Conservation (phyloP, 92 coral and sea anemone genomes). For the Bergia puertoricense region DNA sequence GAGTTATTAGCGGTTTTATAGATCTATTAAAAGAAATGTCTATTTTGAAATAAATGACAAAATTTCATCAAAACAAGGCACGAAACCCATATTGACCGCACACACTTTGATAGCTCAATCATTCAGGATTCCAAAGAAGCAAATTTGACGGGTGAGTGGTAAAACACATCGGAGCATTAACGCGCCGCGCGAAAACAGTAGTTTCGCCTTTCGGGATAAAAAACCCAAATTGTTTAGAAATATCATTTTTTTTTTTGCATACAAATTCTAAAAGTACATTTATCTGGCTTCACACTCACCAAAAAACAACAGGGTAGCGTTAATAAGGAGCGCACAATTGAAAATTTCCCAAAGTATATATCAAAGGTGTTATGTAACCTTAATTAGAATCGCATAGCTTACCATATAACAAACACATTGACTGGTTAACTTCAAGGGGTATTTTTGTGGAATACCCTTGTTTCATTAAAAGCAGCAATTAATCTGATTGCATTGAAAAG, state of each 20-base stretch:
- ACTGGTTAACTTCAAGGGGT: background rate
- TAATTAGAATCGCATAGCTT: background rate
- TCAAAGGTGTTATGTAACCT: too few relatives aligned
- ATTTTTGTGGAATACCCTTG: constrained; percentile 7
- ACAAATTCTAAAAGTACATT: background rate
- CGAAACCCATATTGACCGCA: too few relatives aligned
- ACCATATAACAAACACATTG: background rate
- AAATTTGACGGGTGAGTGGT: background rate
- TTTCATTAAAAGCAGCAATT: background rate
- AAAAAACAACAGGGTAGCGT: background rate
- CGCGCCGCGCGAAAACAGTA: background rate
- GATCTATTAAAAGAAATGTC: background rate
- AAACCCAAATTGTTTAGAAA: background rate
- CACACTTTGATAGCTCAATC: background rate
- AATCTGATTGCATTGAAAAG: too few relatives aligned
- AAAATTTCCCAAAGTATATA: background rate
- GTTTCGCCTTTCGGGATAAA: background rate
- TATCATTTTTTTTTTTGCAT: background rate
- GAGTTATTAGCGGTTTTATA: background rate
- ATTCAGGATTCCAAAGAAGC: background rate
- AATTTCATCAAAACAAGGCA: too few relatives aligned
- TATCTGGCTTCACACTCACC: background rate
- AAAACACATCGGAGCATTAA: background rate
- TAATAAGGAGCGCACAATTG: background rate
- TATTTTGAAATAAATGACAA: too few relatives aligned